A percentile compares a stretch with the other conserved stretches of the same genome.
Conservation (phyloP, 2,888 invertebrate genomes). For the Phaonia tiefii region DNA sequence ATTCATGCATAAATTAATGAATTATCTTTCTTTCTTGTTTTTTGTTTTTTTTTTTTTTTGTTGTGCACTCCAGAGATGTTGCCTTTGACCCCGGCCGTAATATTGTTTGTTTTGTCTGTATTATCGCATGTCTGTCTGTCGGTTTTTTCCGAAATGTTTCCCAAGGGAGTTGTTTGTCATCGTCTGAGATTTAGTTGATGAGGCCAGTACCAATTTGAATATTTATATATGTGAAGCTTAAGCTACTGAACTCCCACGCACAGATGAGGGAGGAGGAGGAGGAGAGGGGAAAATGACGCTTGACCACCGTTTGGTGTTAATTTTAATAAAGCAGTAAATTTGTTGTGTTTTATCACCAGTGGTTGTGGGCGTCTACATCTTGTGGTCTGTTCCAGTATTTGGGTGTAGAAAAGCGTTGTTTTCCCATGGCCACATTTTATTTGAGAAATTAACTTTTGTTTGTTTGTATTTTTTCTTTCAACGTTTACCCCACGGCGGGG, state of each 20-base stretch:
- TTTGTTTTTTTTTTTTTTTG: not conserved
- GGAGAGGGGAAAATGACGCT: no score
- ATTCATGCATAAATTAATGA: constrained; percentile 1
- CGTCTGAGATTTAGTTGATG: not conserved
- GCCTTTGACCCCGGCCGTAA: no score
- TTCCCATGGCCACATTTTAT: not conserved
- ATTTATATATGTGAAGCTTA: no score
- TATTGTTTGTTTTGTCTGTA: no score
- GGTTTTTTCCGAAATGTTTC: not conserved
- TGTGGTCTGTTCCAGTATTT: not conserved
- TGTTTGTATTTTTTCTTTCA: constrained; percentile 15
- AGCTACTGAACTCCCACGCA: no score
- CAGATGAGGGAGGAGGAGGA: no score
- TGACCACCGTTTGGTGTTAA: constrained; percentile 54
- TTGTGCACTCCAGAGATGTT: no score
- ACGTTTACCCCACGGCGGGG: constrained; percentile 6
- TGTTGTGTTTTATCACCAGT: constrained; percentile 22
- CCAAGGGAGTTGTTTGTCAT: constrained; percentile 45
- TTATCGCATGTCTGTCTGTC: not conserved
- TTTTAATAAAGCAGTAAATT: constrained; percentile 62
- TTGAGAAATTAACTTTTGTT: constrained; percentile 32
- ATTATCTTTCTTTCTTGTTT: not conserved
- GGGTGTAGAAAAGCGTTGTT: no score
- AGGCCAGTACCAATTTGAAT: constrained; percentile 1
- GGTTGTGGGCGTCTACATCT: not conserved